Conservation (phyloP, 1,140 invertebrate species). For the Tenebrio molitor region DNA sequence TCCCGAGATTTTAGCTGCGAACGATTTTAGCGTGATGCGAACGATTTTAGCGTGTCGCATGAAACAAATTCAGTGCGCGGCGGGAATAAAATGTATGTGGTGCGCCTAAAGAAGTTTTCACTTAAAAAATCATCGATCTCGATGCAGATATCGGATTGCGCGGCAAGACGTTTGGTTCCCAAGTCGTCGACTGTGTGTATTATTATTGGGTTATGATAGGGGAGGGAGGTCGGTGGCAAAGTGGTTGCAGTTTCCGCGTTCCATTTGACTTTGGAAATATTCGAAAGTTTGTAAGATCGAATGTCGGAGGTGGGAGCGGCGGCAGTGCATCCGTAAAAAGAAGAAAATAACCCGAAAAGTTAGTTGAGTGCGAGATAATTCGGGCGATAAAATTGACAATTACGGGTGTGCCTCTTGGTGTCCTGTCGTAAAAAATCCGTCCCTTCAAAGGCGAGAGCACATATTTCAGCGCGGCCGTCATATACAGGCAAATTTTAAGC, state of each 20-base stretch:
- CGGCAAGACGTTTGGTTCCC: slow-evolving; percentile 11
- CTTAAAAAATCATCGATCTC: too few species aligned
- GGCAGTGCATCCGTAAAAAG: slow-evolving; percentile 11
- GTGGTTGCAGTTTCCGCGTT: slow-evolving; percentile 26
- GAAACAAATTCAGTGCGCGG: too few species aligned
- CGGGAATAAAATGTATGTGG: too few species aligned
- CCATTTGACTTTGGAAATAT: slow-evolving; percentile 9
- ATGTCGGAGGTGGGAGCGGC: slow-evolving; percentile 5
- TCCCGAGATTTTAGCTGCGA: too few species aligned
- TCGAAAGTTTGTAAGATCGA: slow-evolving; percentile 19
- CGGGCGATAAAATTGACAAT: slow-evolving; percentile 43
- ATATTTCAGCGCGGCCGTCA: slow-evolving; percentile 53
- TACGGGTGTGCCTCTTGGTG: slow-evolving; percentile 43
- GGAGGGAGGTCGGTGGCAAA: background rate
- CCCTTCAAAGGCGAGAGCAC: slow-evolving; percentile 42
- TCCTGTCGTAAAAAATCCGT: slow-evolving; percentile 40
- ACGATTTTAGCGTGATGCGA: too few species aligned
- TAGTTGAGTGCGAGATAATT: slow-evolving; percentile 44
- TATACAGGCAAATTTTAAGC: slow-evolving; percentile 59
- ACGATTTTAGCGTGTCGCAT: too few species aligned
- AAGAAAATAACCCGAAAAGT: slow-evolving; percentile 31
- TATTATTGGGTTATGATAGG: slow-evolving; percentile 12
- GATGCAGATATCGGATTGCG: background rate
- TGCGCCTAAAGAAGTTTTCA: too few species aligned
- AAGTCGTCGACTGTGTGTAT: slow-evolving; percentile 12